These are phyloP conservation scores for Chelon auratus DNA, from an alignment of 2,797 vertebrate species.

Conservation along the genomic window DNA sequence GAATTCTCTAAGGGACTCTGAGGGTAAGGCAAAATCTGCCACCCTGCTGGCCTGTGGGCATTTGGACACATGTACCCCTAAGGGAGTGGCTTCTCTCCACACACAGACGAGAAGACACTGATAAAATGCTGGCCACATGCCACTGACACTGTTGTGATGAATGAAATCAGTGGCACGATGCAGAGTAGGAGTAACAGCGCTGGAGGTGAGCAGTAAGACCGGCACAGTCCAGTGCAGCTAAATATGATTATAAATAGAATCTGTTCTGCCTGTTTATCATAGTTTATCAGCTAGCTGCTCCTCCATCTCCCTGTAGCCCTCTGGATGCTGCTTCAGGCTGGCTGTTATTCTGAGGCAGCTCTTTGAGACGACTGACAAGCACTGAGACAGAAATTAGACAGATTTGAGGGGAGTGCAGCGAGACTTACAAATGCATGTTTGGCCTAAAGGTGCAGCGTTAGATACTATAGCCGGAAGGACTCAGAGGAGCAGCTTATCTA, in stretches of 20 bases:
- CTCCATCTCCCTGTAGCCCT: not conserved
- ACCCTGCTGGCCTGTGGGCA: slow-evolving; percentile 5
- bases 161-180: slow-evolving; percentile 25
- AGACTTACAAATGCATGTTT: not conserved
- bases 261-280: slow-evolving; percentile 15
- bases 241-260: not conserved
- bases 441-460: slow-evolving; percentile 16
- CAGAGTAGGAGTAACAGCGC: not conserved
- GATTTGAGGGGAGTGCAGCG: slow-evolving; percentile 2
- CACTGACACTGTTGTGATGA: slow-evolving; percentile 21
- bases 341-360: slow-evolving; percentile 7
- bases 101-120: slow-evolving; percentile 33
- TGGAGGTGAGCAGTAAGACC: not conserved
- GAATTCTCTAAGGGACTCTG: slow-evolving; percentile 37
- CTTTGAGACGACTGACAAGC: slow-evolving; percentile 33
- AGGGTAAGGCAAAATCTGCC: slow-evolving; percentile 31
- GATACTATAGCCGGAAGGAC: not conserved
- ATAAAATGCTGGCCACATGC: slow-evolving; percentile 24
- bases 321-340: not conserved
- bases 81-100: slow-evolving; percentile 7
- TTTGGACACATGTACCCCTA: slow-evolving; percentile 21
- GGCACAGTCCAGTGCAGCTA: not conserved
- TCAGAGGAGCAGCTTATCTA: slow-evolving; percentile 22
- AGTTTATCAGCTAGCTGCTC: slow-evolving; percentile 3
- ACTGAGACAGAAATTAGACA: slow-evolving; percentile 26